phyloP scores from a whole-genome alignment of 2,113 vertebrate genomes.

The Notarius lentiginosus region DNA sequence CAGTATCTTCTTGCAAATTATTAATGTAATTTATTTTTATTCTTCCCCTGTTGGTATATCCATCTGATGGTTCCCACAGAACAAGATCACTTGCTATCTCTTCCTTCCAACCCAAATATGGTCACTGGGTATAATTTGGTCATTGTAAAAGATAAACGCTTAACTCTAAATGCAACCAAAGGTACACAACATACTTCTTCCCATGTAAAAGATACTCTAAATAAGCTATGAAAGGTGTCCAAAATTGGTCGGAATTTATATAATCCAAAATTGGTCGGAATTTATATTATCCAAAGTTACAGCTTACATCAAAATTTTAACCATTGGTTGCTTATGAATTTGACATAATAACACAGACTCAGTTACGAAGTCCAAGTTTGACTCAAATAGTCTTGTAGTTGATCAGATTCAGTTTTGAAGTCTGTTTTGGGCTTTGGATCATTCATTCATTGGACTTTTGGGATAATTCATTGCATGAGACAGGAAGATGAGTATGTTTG shows the following conservation, averaged over 20 bases:
- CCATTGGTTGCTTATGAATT: neutral
- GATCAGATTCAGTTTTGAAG: neutral
- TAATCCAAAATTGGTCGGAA: neutral
- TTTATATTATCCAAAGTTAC: neutral
- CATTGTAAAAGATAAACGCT: neutral
- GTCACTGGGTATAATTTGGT: neutral
- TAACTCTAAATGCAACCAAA: neutral
- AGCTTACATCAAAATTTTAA: neutral
- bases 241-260: neutral
- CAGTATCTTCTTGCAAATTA: no score
- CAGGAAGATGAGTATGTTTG: conserved; percentile 28
- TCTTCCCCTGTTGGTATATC: no score
- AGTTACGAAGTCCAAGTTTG: neutral
- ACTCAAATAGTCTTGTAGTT: neutral
- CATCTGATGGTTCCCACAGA: no score
- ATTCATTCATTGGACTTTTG: neutral
- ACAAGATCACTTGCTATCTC: no score
- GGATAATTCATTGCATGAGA: conserved; percentile 18
- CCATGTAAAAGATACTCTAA: neutral
- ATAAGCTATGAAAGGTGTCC: neutral
- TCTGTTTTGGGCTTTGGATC: neutral
- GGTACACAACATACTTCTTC: neutral
- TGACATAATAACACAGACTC: neutral
- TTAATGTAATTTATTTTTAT: no score
- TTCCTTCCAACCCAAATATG: neutral